phyloP scores from a whole-genome alignment of 2,888 invertebrate genomes.

The Gandaritis pyraliata region DNA sequence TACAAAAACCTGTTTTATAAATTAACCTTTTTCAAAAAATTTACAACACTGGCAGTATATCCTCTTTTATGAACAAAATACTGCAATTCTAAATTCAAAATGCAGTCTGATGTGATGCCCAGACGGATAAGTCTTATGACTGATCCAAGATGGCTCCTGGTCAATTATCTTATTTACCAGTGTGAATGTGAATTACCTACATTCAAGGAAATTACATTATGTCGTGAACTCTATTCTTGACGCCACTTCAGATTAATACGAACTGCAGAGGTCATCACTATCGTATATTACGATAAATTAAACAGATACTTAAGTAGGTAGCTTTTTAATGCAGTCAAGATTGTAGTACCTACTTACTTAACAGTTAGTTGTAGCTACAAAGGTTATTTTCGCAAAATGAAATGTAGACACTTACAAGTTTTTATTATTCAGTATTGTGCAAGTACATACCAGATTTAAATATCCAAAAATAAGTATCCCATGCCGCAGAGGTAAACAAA shows the following conservation, averaged over 20 bases:
- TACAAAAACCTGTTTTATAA: too few species aligned
- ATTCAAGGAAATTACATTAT: not conserved
- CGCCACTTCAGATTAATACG: too few species aligned
- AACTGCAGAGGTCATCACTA: too few species aligned
- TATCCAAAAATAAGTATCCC: conserved; percentile 59
- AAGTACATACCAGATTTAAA: conserved; percentile 50
- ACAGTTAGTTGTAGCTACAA: too few species aligned
- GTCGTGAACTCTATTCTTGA: too few species aligned
- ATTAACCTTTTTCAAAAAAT: not conserved
- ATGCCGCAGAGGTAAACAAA: conserved; percentile 57
- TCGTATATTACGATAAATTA: too few species aligned
- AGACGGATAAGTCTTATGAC: not conserved
- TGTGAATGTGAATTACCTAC: not conserved
- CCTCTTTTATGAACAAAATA: not conserved
- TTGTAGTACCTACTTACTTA: too few species aligned
- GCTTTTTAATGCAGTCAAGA: too few species aligned
- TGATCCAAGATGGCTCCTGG: not conserved
- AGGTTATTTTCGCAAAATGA: too few species aligned
- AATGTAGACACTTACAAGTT: too few species aligned
- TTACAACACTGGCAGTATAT: not conserved
- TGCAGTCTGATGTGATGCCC: not conserved
- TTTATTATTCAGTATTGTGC: too few species aligned
- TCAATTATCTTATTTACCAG: not conserved
- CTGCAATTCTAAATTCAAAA: not conserved
- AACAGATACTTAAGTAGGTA: too few species aligned